Evolutionary conservation across 2,113 vertebrate species (phyloP).

Genomic region (Pantherophis guttatus): DNA sequence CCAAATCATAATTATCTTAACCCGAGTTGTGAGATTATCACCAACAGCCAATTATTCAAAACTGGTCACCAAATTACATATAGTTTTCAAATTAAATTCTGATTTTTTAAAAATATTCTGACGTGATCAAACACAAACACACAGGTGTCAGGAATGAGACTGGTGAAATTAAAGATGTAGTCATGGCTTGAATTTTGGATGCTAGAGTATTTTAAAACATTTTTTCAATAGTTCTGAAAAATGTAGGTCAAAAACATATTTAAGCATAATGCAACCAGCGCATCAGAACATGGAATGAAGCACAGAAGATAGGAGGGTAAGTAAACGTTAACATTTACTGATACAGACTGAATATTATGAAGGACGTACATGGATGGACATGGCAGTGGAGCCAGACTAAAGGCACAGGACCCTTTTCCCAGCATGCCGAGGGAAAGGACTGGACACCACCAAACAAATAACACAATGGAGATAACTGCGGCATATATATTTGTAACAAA

Average conservation of each 20-base stretch:
- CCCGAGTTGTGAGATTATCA: not conserved
- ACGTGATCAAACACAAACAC: not conserved
- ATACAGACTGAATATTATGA: slow-evolving; percentile 78
- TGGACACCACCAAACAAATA: slow-evolving; percentile 63
- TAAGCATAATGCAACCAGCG: not conserved
- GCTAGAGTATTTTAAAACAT: not conserved
- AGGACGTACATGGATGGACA: slow-evolving; percentile 74
- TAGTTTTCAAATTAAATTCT: not conserved
- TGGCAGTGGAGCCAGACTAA: slow-evolving; percentile 40
- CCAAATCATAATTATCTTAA: not conserved
- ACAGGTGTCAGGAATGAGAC: not conserved
- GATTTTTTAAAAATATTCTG: not conserved
- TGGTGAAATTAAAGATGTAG: not conserved
- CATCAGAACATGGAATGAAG: slow-evolving; percentile 39
- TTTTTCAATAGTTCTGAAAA: not conserved
- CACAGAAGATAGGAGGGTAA: slow-evolving; percentile 50
- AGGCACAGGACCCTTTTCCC: slow-evolving; percentile 36
- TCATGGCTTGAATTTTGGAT: not conserved
- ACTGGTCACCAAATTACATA: not conserved
- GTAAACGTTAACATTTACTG: slow-evolving; percentile 77
- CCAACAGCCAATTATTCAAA: accelerated
- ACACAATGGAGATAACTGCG: slow-evolving; percentile 72
- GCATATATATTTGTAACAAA: slow-evolving; percentile 79
- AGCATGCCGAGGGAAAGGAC: slow-evolving; percentile 51
- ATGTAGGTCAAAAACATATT: not conserved